Evolutionary conservation across 2,797 vertebrate species (phyloP), one percentile per base, ranked within the genome.

Genomic region (Sebastes matsubarae): DNA sequence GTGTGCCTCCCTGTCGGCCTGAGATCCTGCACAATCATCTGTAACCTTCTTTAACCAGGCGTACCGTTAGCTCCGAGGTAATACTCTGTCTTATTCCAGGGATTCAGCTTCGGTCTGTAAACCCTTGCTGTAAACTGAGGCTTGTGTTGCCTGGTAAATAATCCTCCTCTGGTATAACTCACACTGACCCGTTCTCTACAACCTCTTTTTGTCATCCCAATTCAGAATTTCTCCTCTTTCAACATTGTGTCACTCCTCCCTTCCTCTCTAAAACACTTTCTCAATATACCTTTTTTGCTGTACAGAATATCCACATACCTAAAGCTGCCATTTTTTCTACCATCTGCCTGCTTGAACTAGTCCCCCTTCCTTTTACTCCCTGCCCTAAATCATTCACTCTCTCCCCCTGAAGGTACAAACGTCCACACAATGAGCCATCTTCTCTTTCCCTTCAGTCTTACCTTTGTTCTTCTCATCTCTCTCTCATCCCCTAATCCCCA

Each of bases 401-500:
- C 27, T 68, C 0, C 16, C 57, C 83, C 72, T 50, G 42, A 46
- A 80, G 64, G 34, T 24, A 30, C 9, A 60, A 63, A 75, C 65
- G 63, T 79, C 79, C 46, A 68, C 71, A 81, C 72, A 86, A 80
- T 63, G 52, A 67, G 22, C 46, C 0, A 58, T 67, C 81, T 66
- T 59, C 30, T 75, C 65, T 77, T 46, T 82, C 64, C 70, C 70
- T 24, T 29, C 46, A 13, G 42, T 68, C 30, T 69, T 64, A 69
- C 80, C 72, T 76, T 89, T 91, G 74, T 85, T 89, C 77, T 77
- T 72, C 79, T 79, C 63, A 34, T 60, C 69, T 59, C 16, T 16
- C 30, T 66, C 76, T 70, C 70, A 79, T 85, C 79, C 34, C 34
- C 61, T 91, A 88, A 92, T 89, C 90, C 88, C 67, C 58, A 74